Conservation (phyloP, 2,797 vertebrate species). For the Craterocephalus amniculus region DNA sequence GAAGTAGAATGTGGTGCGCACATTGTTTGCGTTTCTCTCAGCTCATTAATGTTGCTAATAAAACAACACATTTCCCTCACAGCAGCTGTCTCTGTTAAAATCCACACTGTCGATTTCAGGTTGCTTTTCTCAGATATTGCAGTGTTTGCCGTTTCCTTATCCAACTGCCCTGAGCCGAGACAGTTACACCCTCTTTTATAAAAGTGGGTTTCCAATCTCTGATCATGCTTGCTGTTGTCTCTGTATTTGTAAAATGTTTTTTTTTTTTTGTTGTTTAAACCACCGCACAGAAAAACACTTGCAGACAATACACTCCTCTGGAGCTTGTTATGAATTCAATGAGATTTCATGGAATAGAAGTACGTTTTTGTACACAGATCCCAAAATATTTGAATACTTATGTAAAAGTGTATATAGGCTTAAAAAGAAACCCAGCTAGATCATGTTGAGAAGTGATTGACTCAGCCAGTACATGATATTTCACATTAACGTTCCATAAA, state of each 20-base stretch:
- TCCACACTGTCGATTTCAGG: background rate
- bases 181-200: background rate
- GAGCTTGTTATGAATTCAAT: background rate
- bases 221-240: background rate
- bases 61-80: slow-evolving; percentile 20
- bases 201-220: background rate
- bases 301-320: background rate
- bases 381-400: background rate
- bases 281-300: background rate
- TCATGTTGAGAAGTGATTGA: background rate
- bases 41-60: slow-evolving; percentile 5
- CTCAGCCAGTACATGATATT: background rate
- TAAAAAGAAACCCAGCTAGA: background rate
- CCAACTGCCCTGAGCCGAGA: background rate
- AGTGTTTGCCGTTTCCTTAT: background rate
- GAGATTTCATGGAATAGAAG: background rate
- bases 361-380: background rate
- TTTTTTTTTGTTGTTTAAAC: background rate
- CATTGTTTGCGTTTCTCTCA: slow-evolving; percentile 29
- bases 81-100: slow-evolving; percentile 2
- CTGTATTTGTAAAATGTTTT: background rate
- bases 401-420: background rate
- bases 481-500: background rate
- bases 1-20: background rate
- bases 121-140: background rate